Evolutionary conservation across 2,888 invertebrate genomes (phyloP), one percentile per base, ranked within the genome.

Genomic region (Drosophila leonis): DNA sequence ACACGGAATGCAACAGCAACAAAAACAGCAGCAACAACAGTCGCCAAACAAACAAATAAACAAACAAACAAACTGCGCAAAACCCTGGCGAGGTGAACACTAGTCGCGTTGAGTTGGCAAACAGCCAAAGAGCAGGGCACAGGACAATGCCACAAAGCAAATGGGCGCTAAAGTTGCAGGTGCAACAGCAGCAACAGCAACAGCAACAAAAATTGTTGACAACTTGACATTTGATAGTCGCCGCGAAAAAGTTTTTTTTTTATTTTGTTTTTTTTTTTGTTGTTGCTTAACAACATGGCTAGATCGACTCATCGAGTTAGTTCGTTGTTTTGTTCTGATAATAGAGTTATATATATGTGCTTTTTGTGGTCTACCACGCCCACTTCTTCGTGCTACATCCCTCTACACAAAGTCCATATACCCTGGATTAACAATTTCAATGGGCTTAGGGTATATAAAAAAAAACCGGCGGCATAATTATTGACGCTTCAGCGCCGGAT

Each of bases 401-500:
- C 5, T 12, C 7, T 5, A 5, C 18, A 7, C 4, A 24, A 4
- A 44, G 13, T 24, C 7, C 20, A 24, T 24, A 13, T 24, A 24
- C 44, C 13, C 20, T 24, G 1, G 13, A 24, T 44, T 15, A 13
- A 24, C 13, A 8, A 13, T 20, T 24, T 24, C 20, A 44, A 24
- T 24, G 44, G 13, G 6, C 0, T 44, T 24, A 44, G 44, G 13
- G 44, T 24, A 44, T 13, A 44, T 37, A 37, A 15, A 63, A 6
- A 42, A 62, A 35, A 44, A 44, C 15, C 44, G 55, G 82, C 71
- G 71, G 71, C 78, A 83, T 83, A 83, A 88, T 88, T 85, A 83
- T 88, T 85, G 86, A 83, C 80, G 83, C 66, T 83, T 81, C 78
- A 83, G 68, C 68, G 75, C 69, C 88, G 87, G 88, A 86, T 88